phyloP scores from a whole-genome alignment of 2,113 vertebrate species.

The Myiopsitta monachus region DNA sequence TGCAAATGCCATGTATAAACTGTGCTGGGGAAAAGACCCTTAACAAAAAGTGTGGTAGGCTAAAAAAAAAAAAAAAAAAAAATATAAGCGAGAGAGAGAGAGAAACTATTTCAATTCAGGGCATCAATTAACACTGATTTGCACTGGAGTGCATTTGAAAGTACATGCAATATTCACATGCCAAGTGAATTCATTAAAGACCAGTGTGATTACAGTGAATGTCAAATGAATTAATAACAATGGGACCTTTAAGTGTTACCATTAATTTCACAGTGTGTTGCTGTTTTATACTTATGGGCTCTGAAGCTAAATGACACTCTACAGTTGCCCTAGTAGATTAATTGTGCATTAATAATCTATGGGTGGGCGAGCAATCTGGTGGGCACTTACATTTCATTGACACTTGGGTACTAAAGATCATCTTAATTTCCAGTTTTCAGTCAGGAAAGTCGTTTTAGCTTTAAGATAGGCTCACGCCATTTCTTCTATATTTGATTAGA shows the following conservation, averaged over 20 bases:
- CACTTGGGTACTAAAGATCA: conserved; percentile 55
- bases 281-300: conserved; percentile 74
- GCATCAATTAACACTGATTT: conserved; percentile 72
- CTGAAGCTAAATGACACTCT: conserved; percentile 78
- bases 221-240: conserved; percentile 84
- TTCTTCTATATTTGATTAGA: neutral
- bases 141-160: conserved; percentile 57
- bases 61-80: neutral
- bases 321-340: conserved; percentile 75
- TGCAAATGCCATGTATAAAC: neutral
- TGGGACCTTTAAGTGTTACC: conserved; percentile 76
- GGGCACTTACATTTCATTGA: conserved; percentile 70
- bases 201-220: conserved; percentile 78
- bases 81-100: neutral
- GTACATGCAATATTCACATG: conserved; percentile 66
- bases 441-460: conserved; percentile 50
- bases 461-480: conserved; percentile 30
- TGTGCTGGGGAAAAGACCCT: neutral
- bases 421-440: conserved; percentile 62
- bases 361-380: conserved; percentile 66
- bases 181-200: conserved; percentile 78
- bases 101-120: conserved; percentile 36
- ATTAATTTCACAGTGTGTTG: conserved; percentile 80
- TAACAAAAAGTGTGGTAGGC: conserved; percentile 9
- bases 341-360: conserved; percentile 78